These are phyloP conservation scores for Stomatorhinus walkeri DNA, from an alignment of 2,797 vertebrate species.

Conservation along the genomic window DNA sequence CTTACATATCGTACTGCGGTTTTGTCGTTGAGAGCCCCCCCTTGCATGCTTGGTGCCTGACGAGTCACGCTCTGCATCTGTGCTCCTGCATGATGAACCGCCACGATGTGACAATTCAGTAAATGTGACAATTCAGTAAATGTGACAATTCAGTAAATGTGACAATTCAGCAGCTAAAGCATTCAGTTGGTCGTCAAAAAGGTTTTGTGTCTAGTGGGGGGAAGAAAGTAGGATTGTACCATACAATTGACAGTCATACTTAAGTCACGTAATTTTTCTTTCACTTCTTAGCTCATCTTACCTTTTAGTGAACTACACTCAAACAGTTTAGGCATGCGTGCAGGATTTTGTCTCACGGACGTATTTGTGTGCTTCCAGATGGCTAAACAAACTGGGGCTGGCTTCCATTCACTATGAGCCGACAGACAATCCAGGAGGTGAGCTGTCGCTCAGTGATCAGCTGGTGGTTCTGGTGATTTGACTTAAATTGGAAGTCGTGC, in stretches of 20 bases:
- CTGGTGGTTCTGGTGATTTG: neutral
- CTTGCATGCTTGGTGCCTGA: neutral
- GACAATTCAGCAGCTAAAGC: neutral
- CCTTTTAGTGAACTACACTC: neutral
- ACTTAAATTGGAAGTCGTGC: neutral
- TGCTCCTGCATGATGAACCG: neutral
- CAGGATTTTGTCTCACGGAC: neutral
- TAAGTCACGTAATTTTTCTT: neutral
- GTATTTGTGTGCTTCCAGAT: constrained; percentile 60
- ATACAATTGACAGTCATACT: neutral
- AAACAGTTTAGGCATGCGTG: neutral
- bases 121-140: neutral
- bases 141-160: neutral
- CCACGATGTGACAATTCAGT: no score
- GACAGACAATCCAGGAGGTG: constrained; percentile 55
- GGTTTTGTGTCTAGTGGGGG: neutral
- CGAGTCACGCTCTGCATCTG: neutral
- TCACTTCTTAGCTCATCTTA: neutral
- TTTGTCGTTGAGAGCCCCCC: neutral
- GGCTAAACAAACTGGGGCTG: constrained; percentile 88
- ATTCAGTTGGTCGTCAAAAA: neutral
- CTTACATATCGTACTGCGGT: neutral
- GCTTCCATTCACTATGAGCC: constrained; percentile 75
- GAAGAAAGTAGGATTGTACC: neutral
- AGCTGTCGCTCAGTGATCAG: constrained; percentile 23